A percentile compares a stretch with the other conserved stretches of the same genome.
phyloP scores from a whole-genome alignment of 2,113 vertebrate genomes.

The Chauna torquata region DNA sequence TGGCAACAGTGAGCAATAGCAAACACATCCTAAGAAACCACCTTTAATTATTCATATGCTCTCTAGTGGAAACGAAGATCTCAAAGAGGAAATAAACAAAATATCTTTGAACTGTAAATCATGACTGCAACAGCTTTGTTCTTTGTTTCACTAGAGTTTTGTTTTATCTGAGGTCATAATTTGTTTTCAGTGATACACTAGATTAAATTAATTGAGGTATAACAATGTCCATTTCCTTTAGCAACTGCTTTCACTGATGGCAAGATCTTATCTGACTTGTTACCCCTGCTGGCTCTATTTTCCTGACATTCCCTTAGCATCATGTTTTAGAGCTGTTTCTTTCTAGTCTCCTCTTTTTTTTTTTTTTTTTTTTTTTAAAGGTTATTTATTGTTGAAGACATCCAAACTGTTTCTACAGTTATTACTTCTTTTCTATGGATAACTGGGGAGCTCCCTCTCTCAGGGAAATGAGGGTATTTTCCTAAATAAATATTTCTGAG shows the following conservation, averaged over 20 bases:
- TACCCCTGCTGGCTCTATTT: constrained; percentile 62
- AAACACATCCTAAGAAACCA: constrained; percentile 64
- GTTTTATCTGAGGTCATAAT: constrained; percentile 78
- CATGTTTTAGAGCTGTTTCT: neutral
- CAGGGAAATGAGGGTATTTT: neutral
- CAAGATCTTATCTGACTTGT: constrained; percentile 74
- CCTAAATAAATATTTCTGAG: neutral
- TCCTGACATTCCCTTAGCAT: constrained; percentile 50
- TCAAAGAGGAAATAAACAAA: constrained; percentile 68
- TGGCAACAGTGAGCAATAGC: constrained; percentile 24
- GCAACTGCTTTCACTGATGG: constrained; percentile 74
- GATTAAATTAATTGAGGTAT: constrained; percentile 80
- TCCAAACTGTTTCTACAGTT: neutral
- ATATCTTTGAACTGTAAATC: constrained; percentile 73
- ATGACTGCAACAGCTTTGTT: constrained; percentile 64
- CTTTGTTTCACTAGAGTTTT: constrained; percentile 66
- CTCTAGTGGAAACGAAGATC: constrained; percentile 60
- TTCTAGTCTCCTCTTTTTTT: neutral
- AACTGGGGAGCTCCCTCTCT: neutral
- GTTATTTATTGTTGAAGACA: constrained; percentile 53
- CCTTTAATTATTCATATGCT: constrained; percentile 72
- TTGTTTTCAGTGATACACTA: constrained; percentile 77
- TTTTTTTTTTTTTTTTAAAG: neutral
- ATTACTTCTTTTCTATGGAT: constrained; percentile 14
- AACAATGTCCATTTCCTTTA: constrained; percentile 77